Conservation (phyloP, 2,113 vertebrate genomes). For the Nettapus auritus region DNA sequence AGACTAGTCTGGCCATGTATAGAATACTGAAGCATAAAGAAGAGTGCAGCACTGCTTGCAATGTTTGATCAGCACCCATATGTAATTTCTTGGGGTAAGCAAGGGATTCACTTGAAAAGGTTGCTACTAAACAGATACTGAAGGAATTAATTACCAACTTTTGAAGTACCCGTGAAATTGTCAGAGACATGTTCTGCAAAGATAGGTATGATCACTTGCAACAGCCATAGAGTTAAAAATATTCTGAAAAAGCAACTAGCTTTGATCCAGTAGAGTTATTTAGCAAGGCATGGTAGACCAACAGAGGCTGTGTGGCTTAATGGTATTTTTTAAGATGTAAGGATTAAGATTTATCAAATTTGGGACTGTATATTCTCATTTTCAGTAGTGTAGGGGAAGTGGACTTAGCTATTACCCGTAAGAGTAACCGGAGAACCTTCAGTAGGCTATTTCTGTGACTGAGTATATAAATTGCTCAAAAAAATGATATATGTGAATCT, state of each 20-base stretch:
- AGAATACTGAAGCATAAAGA: neutral
- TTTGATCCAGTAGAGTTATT: neutral
- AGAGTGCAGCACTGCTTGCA: neutral
- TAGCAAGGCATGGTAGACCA: neutral
- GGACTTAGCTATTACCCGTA: neutral
- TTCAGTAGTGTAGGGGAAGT: neutral
- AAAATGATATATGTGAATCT: neutral
- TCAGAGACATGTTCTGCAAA: neutral
- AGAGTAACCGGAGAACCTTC: neutral
- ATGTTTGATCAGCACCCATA: neutral
- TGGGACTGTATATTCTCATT: neutral
- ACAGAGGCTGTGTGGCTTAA: neutral
- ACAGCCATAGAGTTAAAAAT: neutral
- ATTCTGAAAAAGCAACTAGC: neutral
- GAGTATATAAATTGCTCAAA: neutral
- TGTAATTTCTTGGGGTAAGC: neutral
- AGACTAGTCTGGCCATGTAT: neutral
- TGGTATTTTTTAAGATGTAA: neutral
- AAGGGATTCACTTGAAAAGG: neutral
- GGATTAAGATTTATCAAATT: neutral
- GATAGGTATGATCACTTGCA: neutral
- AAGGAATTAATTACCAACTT: neutral
- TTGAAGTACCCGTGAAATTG: neutral
- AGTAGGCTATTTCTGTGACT: neutral
- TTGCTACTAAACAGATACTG: neutral